phyloP scores from a whole-genome alignment of 2,888 invertebrate species.

The Falcaria lacertinaria region DNA sequence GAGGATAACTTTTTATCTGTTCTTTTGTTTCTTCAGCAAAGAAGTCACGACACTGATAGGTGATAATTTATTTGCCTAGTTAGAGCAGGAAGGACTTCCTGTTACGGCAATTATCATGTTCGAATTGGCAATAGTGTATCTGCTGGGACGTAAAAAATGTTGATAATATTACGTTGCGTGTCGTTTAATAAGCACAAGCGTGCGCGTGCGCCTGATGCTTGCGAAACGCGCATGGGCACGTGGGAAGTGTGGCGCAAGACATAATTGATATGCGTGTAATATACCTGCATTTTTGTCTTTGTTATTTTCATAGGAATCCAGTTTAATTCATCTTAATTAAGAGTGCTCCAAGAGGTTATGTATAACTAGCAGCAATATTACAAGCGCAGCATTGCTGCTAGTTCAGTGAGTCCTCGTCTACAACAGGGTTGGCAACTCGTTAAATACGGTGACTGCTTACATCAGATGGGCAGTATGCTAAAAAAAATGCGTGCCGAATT shows the following conservation, averaged over 20 bases:
- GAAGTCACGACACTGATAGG: neutral
- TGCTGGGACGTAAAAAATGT: neutral
- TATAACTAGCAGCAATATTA: no score
- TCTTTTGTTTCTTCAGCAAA: neutral
- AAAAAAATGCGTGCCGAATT: no score
- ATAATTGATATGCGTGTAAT: neutral
- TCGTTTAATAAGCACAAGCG: slow-evolving; percentile 3
- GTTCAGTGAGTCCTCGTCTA: no score
- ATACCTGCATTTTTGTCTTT: no score
- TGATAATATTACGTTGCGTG: neutral
- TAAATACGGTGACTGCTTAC: no score
- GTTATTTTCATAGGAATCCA: no score
- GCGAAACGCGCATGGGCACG: slow-evolving; percentile 11
- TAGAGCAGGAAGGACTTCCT: neutral
- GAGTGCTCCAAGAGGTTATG: no score
- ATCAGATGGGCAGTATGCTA: no score
- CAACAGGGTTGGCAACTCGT: no score
- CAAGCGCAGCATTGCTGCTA: no score
- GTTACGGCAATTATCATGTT: neutral
- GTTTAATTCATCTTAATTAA: no score
- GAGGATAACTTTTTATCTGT: no score
- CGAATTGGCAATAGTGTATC: neutral
- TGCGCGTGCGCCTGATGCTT: slow-evolving; percentile 19
- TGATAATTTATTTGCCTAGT: neutral
- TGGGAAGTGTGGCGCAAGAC: neutral